These are phyloP conservation scores for Dendrolimus houi DNA, from an alignment of 2,888 invertebrate species.

Conservation along the genomic window DNA sequence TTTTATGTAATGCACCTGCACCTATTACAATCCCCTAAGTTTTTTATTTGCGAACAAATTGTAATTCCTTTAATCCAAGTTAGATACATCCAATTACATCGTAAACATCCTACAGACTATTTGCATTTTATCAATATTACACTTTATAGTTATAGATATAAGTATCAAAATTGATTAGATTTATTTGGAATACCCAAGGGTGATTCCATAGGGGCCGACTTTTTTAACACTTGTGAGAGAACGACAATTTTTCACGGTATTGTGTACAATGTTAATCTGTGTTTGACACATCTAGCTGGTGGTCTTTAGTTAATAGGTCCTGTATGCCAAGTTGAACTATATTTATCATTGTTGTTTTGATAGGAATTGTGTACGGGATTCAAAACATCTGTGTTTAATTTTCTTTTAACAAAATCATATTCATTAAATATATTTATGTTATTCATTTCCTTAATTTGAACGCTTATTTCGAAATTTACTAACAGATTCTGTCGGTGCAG, in stretches of 20 bases:
- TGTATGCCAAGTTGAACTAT: conserved; percentile 38
- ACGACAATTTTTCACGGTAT: conserved; percentile 66
- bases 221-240: conserved; percentile 40
- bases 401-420: no score
- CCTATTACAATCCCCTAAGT: conserved; percentile 39
- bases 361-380: conserved; percentile 15
- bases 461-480: no score
- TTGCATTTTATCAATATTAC: conserved; percentile 7
- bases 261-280: conserved; percentile 64
- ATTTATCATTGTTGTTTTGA: conserved; percentile 34
- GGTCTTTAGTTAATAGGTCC: conserved; percentile 62
- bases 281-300: conserved; percentile 64
- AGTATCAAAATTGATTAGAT: conserved; percentile 19
- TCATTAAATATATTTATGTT: no score
- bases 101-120: conserved; percentile 35
- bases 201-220: conserved; percentile 37
- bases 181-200: conserved; percentile 15
- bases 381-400: no score
- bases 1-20: conserved; percentile 52
- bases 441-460: no score
- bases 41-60: conserved; percentile 70
- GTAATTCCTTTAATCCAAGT: conserved; percentile 72
- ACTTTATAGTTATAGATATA: conserved; percentile 8
- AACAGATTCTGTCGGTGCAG: no score
- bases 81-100: conserved; percentile 71